A percentile compares a stretch with the other conserved stretches of the same genome.
Conservation (phyloP, 2,113 vertebrate species). For the Rhea americana region DNA sequence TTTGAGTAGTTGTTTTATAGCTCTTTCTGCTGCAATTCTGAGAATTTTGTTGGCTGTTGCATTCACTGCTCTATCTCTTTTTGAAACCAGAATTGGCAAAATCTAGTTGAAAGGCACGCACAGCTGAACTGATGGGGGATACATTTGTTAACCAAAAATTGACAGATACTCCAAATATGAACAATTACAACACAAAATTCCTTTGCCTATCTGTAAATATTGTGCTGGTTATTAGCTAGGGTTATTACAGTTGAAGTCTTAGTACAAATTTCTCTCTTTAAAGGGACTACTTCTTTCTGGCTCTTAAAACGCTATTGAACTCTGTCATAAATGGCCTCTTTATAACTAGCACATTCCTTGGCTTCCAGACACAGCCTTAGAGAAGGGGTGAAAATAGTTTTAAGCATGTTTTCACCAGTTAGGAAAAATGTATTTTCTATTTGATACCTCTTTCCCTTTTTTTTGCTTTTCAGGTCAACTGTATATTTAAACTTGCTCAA, state of each 20-base stretch:
- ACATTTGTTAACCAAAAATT: neutral
- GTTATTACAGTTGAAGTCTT: slow-evolving; percentile 17
- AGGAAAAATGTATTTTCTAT: neutral
- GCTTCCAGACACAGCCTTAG: slow-evolving; percentile 45
- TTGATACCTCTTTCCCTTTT: neutral
- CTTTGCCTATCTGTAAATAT: neutral
- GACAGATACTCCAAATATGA: neutral
- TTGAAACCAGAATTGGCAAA: neutral
- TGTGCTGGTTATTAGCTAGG: slow-evolving; percentile 15
- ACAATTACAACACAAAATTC: neutral
- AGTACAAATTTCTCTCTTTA: slow-evolving; percentile 20
- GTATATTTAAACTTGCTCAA: neutral
- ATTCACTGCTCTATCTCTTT: neutral
- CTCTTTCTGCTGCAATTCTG: neutral
- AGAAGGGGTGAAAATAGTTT: slow-evolving; percentile 41
- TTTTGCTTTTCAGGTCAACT: neutral
- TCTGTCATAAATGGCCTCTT: slow-evolving; percentile 57
- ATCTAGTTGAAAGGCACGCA: neutral
- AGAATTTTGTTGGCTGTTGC: neutral
- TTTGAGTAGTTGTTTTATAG: neutral
- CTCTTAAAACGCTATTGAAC: slow-evolving; percentile 55
- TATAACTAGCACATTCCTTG: slow-evolving; percentile 61
- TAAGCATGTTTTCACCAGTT: slow-evolving; percentile 4
- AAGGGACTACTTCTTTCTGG: slow-evolving; percentile 31
- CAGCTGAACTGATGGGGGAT: neutral